Evolutionary conservation across 2,797 vertebrate genomes (phyloP), one percentile per base, ranked within the genome.

Genomic region (Coreius guichenoti): DNA sequence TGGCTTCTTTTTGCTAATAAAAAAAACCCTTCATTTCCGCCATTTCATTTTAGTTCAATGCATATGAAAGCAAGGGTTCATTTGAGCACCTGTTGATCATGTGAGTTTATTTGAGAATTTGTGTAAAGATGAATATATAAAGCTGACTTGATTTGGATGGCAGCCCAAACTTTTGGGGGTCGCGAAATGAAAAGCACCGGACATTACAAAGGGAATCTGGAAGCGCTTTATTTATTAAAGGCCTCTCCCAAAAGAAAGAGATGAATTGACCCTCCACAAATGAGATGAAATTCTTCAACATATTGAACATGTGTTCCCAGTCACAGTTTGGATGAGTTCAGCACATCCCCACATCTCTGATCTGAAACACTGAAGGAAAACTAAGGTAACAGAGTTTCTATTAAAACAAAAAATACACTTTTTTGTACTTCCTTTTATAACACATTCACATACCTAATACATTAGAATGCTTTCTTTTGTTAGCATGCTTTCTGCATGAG

Each of bases 31-130:
- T 86, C 7, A 87, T 86, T 89, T 90, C 85, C 87, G 86, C 80
- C 45, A 67, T 80, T 87, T 81, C 39, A 61, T 81, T 87, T 87
- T 80, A 90, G 85, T 76, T 86, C 81, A 86, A 65, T 83, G 80
- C 70, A 70, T 85, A 58, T 86, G 83, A 87, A 89, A 81, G 70
- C n/a, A 70, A 49, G 3, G 54, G 70, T 45, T 69, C 14, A 14
- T 87, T 65, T 65, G 56, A 31, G 36, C 77, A 84, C 69, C 56
- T 81, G 63, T 75, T 87, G 47, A 76, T 47, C 82, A 29, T 80
- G 65, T 54, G 36, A 74, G 23, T 19, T 61, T 31, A 43, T 81
- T 61, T 31, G 7, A 16, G 33, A 82, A 63, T 84, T 65, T 49
- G 17, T 49, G 68, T 61, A 33, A 43, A 56, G 36, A 14, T 49